These are phyloP conservation scores for Gastrophysa polygoni DNA, from an alignment of 2,888 invertebrate species.

Conservation along the genomic window DNA sequence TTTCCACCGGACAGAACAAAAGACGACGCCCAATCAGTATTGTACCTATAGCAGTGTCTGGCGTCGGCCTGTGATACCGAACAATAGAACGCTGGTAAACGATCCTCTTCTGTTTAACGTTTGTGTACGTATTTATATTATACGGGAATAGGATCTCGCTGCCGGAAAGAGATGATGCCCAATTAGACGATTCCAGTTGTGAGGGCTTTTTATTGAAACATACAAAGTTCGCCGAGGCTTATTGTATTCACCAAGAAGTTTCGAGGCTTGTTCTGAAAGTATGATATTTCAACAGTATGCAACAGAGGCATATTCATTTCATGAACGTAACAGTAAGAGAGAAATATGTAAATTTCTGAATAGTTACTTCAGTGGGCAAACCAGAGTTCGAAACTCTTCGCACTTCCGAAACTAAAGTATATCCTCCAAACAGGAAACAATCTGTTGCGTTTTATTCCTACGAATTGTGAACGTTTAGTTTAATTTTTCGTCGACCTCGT, in stretches of 20 bases:
- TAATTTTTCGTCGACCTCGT: too few species aligned
- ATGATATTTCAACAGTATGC: background rate
- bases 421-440: too few species aligned
- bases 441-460: too few species aligned
- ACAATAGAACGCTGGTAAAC: conserved; percentile 56
- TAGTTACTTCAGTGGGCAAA: too few species aligned
- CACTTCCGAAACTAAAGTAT: too few species aligned
- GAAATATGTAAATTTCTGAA: too few species aligned
- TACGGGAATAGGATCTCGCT: conserved; percentile 46
- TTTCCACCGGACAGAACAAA: conserved; percentile 55
- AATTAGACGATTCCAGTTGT: conserved; percentile 55
- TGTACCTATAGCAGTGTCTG: conserved; percentile 52
- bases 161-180: conserved; percentile 51
- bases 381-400: too few species aligned
- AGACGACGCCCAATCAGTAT: conserved; percentile 54
- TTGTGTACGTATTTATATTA: conserved; percentile 56
- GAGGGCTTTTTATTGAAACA: conserved; percentile 44
- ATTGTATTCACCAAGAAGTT: background rate
- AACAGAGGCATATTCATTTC: too few species aligned
- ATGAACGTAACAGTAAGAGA: too few species aligned
- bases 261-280: too few species aligned
- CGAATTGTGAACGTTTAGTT: too few species aligned
- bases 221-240: conserved; percentile 4
- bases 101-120: conserved; percentile 56
- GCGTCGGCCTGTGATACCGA: conserved; percentile 54